Conservation (phyloP, 1,140 invertebrate species). For the Microplitis demolitor region DNA sequence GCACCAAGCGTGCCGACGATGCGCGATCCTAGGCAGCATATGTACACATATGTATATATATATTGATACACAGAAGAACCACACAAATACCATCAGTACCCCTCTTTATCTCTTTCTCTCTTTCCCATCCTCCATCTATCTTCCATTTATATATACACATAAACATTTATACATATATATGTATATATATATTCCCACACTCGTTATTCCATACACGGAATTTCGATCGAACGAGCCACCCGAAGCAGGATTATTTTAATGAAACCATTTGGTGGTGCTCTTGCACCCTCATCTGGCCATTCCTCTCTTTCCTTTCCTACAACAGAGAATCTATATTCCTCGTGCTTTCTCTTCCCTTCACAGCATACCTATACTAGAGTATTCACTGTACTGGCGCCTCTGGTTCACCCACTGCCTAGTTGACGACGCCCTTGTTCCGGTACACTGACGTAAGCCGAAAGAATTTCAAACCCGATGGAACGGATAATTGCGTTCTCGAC, state of each 20-base stretch:
- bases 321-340: not conserved
- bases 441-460: slow-evolving; percentile 12
- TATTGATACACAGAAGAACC: slow-evolving; percentile 15
- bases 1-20: not conserved
- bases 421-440: slow-evolving; percentile 15
- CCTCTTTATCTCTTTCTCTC: not conserved
- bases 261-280: slow-evolving; percentile 42
- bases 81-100: slow-evolving; percentile 8
- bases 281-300: slow-evolving; percentile 27
- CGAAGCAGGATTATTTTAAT: slow-evolving; percentile 46
- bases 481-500: slow-evolving; percentile 13
- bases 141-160: too few relatives aligned
- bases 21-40: too few relatives aligned
- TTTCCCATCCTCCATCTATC: too few relatives aligned
- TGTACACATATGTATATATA: not conserved
- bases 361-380: not conserved
- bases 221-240: slow-evolving; percentile 40
- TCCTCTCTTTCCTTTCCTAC: not conserved
- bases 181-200: slow-evolving; percentile 32
- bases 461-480: slow-evolving; percentile 19
- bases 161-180: too few relatives aligned
- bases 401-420: not conserved
- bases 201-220: slow-evolving; percentile 46
- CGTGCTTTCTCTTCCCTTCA: not conserved
- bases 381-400: not conserved